Percentiles rank a stretch among this genome's conserved stretches.
Evolutionary conservation across 2,888 invertebrate genomes (phyloP).

Genomic region (Dugesia japonica): DNA sequence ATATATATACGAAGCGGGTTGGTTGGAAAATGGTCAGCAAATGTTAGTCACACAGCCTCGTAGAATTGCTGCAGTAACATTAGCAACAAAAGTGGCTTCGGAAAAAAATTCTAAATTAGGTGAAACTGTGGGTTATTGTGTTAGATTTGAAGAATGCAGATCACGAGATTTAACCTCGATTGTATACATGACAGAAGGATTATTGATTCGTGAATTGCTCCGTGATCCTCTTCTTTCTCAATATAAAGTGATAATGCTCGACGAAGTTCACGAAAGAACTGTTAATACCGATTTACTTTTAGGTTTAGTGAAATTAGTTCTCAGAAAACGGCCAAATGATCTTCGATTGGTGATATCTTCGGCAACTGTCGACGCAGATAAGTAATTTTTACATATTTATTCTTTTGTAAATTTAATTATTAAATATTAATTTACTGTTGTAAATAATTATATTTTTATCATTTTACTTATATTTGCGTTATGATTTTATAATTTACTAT

Average conservation of each 20-base stretch:
- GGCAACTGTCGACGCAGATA: conserved; percentile 82
- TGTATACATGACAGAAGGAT: conserved; percentile 87
- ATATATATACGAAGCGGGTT: conserved; percentile 74
- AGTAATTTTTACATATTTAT: conserved; percentile 42
- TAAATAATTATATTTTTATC: too few species aligned
- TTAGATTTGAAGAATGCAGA: conserved; percentile 52
- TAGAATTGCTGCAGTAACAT: conserved; percentile 68
- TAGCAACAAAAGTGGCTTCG: conserved; percentile 72
- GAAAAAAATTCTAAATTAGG: conserved; percentile 67
- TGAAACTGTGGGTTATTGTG: conserved; percentile 65
- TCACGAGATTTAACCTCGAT: neutral
- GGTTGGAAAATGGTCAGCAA: conserved; percentile 56
- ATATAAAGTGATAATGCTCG: conserved; percentile 65
- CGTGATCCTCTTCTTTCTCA: conserved; percentile 73
- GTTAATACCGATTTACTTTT: conserved; percentile 78
- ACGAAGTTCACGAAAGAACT: conserved; percentile 86
- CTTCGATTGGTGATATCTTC: conserved; percentile 67
- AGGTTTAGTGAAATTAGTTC: conserved; percentile 69
- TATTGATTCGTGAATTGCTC: conserved; percentile 80
- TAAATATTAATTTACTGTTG: too few species aligned
- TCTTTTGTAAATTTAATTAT: too few species aligned
- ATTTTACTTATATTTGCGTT: too few species aligned
- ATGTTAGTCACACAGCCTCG: conserved; percentile 82
- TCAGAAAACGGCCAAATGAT: conserved; percentile 52
- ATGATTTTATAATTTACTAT: too few species aligned